Evolutionary conservation across 2,797 vertebrate species (phyloP).

Genomic region (Sebastes kiyomatsui): DNA sequence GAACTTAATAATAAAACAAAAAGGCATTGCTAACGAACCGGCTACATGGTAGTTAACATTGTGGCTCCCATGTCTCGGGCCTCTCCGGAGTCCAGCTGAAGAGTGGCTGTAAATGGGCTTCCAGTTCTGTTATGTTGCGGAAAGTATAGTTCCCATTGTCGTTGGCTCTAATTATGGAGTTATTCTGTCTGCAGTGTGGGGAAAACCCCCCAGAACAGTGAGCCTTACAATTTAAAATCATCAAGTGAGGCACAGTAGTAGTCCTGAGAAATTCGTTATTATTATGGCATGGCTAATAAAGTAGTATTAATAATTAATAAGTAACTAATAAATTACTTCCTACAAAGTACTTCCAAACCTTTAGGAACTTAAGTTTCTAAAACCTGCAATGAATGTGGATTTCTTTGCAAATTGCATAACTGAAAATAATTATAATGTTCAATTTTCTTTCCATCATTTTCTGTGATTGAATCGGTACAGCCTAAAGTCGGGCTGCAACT

Average conservation of each 20-base stretch:
- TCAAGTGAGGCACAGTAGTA: slow-evolving; percentile 6
- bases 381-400: not conserved
- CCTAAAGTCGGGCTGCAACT: not conserved
- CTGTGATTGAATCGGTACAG: not conserved
- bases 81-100: slow-evolving; percentile 50
- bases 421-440: not conserved
- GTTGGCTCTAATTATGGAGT: slow-evolving; percentile 42
- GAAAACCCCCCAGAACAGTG: slow-evolving; percentile 4
- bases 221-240: slow-evolving; percentile 34
- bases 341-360: not conserved
- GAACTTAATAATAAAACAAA: slow-evolving; percentile 47
- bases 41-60: slow-evolving; percentile 14
- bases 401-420: not conserved
- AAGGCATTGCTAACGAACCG: slow-evolving; percentile 22
- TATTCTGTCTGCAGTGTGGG: slow-evolving; percentile 30
- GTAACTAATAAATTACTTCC: not conserved
- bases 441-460: not conserved
- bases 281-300: not conserved
- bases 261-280: slow-evolving; percentile 6
- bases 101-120: slow-evolving; percentile 52
- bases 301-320: not conserved
- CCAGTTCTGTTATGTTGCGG: slow-evolving; percentile 28
- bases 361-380: not conserved
- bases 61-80: slow-evolving; percentile 10
- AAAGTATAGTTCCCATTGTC: slow-evolving; percentile 48